Evolutionary conservation across 2,888 invertebrate species (phyloP).

Genomic region (Steromphala cineraria): DNA sequence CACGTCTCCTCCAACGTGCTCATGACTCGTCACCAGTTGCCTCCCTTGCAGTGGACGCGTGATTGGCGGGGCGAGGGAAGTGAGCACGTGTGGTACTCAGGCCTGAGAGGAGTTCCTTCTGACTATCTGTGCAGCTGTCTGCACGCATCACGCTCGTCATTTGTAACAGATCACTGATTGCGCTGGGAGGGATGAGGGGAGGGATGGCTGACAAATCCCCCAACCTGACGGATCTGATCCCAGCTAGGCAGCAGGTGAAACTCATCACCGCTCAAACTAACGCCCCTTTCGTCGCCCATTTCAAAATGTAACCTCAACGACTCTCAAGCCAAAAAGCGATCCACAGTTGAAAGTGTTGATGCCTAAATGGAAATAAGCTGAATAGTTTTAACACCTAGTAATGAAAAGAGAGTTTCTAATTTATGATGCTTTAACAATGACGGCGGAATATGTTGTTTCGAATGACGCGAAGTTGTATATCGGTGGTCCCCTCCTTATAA

Average conservation of each 20-base stretch:
- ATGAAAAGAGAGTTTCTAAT: too few relatives aligned
- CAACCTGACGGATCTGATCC: not conserved
- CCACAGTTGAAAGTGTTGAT: too few relatives aligned
- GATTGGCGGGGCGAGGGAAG: not conserved
- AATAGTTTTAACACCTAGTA: too few relatives aligned
- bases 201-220: not conserved
- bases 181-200: not conserved
- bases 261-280: not conserved
- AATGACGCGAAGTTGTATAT: too few relatives aligned
- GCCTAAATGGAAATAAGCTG: too few relatives aligned
- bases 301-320: not conserved
- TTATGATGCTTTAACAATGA: too few relatives aligned
- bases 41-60: not conserved
- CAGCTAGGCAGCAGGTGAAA: not conserved
- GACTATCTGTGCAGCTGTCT: constrained; percentile 2
- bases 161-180: constrained; percentile 5
- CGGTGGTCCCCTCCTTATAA: too few relatives aligned
- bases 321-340: too few relatives aligned
- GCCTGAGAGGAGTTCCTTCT: not conserved
- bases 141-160: not conserved
- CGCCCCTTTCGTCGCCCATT: not conserved
- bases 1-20: not conserved
- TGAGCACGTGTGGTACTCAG: not conserved
- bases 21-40: not conserved
- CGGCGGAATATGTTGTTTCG: too few relatives aligned